Percentiles rank a stretch among this genome's conserved stretches.
phyloP scores from a whole-genome alignment of 2,113 vertebrate species.

The Symphodus melops region DNA sequence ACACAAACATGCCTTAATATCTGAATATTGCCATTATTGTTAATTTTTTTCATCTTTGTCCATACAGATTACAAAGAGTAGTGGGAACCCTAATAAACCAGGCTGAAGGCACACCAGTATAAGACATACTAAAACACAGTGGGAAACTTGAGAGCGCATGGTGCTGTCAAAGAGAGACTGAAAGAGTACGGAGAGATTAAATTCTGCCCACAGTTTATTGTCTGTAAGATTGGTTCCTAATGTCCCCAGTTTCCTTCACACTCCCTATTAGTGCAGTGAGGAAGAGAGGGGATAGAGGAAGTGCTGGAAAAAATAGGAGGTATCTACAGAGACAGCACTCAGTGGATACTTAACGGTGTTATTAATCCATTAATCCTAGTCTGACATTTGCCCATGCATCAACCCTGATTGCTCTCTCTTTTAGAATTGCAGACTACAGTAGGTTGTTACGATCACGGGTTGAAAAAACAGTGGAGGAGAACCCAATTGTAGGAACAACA shows the following conservation, averaged over 20 bases:
- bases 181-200: constrained; percentile 83
- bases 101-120: constrained; percentile 40
- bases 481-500: too few species aligned
- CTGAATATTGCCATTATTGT: not conserved
- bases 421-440: constrained; percentile 53
- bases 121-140: constrained; percentile 36
- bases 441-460: too few species aligned
- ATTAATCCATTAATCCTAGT: constrained; percentile 85
- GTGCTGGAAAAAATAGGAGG: constrained; percentile 41
- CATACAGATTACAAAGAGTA: constrained; percentile 81
- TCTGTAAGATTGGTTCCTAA: constrained; percentile 84
- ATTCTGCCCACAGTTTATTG: constrained; percentile 82
- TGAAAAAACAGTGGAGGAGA: too few species aligned
- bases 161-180: constrained; percentile 78
- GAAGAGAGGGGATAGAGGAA: constrained; percentile 55
- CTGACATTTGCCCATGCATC: constrained; percentile 83
- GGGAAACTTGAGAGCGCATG: constrained; percentile 50
- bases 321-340: constrained; percentile 66
- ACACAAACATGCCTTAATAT: too few species aligned
- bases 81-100: constrained; percentile 77
- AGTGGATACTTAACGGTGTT: constrained; percentile 81
- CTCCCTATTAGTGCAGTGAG: constrained; percentile 72
- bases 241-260: constrained; percentile 74
- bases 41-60: constrained; percentile 60
- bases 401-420: constrained; percentile 74